Evolutionary conservation across 37 sponge, comb jelly and placozoan species (phyloP), one percentile per base, ranked within the genome.

Genomic region (Crambe crambe): DNA sequence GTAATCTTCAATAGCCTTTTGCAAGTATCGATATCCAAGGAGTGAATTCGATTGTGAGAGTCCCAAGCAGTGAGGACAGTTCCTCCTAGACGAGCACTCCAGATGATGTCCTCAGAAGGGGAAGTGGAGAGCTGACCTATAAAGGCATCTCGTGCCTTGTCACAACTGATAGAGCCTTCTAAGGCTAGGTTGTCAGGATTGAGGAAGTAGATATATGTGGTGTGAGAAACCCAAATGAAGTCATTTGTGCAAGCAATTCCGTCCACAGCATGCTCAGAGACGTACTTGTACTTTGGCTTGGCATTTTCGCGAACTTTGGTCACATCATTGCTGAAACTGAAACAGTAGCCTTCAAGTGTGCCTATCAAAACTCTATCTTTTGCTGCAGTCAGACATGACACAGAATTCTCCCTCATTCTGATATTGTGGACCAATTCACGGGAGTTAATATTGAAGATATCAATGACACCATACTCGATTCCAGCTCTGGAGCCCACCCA

Each of bases 31-130:
- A 90, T 34, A 56, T 70, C 70, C 37, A 69, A 90, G 56, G 23
- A 42, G 66, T 85, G 76, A 36, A 39, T 62, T 30, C 75, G 43
- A 10, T 74, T 61, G 31, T 75, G 43, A 37, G 89, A 73, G 27
- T 79, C 38, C 89, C 89, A 92, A 6, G 84, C 90, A 18, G 87
- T 77, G 20, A 94, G 40, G 0, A 77, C 10, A 1, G 70, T 38
- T 21, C 88, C 80, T 1, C 85, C 91, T 17, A 78, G 78, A 59
- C 90, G 87, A 27, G 83, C 79, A 76, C 91, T 85, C 95, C 95
- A 94, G 29, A 94, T 74, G 12, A 68, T 61, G 20, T 69, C 76
- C 47, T 44, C 39, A 62, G 63, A 62, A 9, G 67, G 43, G 4
- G 79, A 85, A 21, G 69, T 38, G 10, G 58, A 40, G 2, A 92